Evolutionary conservation across 2,888 invertebrate genomes (phyloP).

Genomic region (Diloba caeruleocephala): DNA sequence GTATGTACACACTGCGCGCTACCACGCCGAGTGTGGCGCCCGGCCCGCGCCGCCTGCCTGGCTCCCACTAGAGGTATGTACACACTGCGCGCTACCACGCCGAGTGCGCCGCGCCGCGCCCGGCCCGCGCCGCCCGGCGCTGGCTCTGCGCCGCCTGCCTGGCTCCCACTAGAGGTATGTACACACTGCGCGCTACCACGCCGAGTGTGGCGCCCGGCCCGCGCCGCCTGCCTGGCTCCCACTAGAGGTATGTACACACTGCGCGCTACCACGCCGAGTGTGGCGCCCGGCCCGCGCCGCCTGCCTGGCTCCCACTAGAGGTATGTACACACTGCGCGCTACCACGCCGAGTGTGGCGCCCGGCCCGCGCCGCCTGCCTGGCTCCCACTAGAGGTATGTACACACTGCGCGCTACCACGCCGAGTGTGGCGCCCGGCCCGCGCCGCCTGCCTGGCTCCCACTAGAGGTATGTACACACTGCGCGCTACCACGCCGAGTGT

Average conservation of each 20-base stretch:
- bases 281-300: slow-evolving; percentile 87
- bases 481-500: too few species aligned
- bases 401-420: slow-evolving; percentile 65
- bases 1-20: neutral
- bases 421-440: slow-evolving; percentile 91
- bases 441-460: slow-evolving; percentile 77
- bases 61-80: slow-evolving; percentile 48
- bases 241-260: slow-evolving; percentile 32
- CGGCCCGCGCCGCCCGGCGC: neutral
- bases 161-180: neutral
- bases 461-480: slow-evolving; percentile 89
- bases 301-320: slow-evolving; percentile 87
- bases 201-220: neutral
- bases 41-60: slow-evolving; percentile 59
- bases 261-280: slow-evolving; percentile 89
- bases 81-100: neutral
- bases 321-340: too few species aligned
- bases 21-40: neutral
- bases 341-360: too few species aligned
- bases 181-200: neutral
- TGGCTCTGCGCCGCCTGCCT: neutral
- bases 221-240: slow-evolving; percentile 60
- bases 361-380: too few species aligned
- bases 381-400: too few species aligned
- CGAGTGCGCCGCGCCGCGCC: slow-evolving; percentile 79